Conservation (phyloP, 2,888 invertebrate genomes). For the Hemistola chrysoprasaria region DNA sequence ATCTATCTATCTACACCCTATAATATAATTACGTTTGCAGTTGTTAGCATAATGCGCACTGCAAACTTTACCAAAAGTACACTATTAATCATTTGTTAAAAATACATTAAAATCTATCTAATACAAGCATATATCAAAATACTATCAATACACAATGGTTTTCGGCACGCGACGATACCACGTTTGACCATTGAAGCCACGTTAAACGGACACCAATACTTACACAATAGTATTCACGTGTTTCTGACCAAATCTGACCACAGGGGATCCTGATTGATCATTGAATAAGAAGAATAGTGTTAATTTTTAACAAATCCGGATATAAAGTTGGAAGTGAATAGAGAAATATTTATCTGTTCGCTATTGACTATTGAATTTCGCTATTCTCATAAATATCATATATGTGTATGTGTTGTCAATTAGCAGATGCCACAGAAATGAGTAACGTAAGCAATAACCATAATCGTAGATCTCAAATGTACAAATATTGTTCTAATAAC, state of each 20-base stretch:
- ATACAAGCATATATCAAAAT: conserved; percentile 45
- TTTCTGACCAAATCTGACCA: conserved; percentile 46
- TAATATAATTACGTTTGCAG: too few relatives aligned
- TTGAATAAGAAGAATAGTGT: conserved; percentile 59
- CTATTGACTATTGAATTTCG: neutral
- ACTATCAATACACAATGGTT: conserved; percentile 43
- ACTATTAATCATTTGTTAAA: conserved; percentile 42
- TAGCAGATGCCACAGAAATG: conserved; percentile 42
- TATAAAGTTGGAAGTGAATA: conserved; percentile 19
- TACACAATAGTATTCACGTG: conserved; percentile 49
- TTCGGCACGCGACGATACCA: conserved; percentile 43
- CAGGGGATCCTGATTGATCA: conserved; percentile 61
- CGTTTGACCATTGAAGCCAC: conserved; percentile 35
- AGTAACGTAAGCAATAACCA: conserved; percentile 59
- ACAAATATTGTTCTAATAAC: conserved; percentile 82
- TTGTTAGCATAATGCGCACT: too few relatives aligned
- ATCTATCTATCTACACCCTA: too few relatives aligned
- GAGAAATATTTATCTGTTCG: conserved; percentile 14
- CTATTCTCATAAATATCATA: conserved; percentile 2
- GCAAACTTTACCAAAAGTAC: too few relatives aligned
- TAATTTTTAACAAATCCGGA: conserved; percentile 55
- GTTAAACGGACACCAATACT: conserved; percentile 47
- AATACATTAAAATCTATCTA: conserved; percentile 48
- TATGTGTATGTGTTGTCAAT: conserved; percentile 22
- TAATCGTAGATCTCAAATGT: conserved; percentile 72